These are phyloP conservation scores for Galerucella calmariensis DNA, from an alignment of 2,888 invertebrate genomes.

Conservation along the genomic window DNA sequence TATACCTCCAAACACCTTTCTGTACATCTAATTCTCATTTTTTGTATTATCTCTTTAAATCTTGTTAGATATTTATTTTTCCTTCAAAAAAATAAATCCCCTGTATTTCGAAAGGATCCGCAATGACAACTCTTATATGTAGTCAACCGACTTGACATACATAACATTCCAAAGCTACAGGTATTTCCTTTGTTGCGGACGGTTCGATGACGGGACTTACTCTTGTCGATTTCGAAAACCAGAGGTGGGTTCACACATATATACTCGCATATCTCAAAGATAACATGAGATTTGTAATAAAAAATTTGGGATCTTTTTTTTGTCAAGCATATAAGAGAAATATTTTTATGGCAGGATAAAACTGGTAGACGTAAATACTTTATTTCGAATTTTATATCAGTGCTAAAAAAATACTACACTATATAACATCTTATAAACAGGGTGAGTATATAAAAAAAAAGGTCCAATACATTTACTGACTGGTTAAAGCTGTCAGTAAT, in stretches of 20 bases:
- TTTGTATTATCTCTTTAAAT: no score
- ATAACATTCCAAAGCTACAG: constrained; percentile 57
- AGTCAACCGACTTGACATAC: constrained; percentile 13
- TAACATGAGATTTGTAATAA: background rate
- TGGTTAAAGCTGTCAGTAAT: no score
- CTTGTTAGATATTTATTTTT: no score
- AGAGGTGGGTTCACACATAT: constrained; percentile 7
- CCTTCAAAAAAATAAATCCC: background rate
- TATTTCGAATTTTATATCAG: background rate
- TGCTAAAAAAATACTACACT: no score
- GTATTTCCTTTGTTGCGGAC: constrained; percentile 57
- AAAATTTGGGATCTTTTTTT: background rate
- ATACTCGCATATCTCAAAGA: background rate
- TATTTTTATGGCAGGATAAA: background rate
- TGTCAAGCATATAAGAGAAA: no score
- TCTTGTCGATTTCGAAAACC: constrained; percentile 20
- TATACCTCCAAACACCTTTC: no score
- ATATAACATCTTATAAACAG: no score
- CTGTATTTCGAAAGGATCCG: background rate
- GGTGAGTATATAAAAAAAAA: no score
- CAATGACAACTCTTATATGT: constrained; percentile 11
- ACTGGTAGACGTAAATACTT: background rate
- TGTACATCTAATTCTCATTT: no score
- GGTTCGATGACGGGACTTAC: constrained; percentile 36
- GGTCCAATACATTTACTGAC: no score